Conservation (phyloP, 2,888 invertebrate genomes). For the Sussaba pulchella region DNA sequence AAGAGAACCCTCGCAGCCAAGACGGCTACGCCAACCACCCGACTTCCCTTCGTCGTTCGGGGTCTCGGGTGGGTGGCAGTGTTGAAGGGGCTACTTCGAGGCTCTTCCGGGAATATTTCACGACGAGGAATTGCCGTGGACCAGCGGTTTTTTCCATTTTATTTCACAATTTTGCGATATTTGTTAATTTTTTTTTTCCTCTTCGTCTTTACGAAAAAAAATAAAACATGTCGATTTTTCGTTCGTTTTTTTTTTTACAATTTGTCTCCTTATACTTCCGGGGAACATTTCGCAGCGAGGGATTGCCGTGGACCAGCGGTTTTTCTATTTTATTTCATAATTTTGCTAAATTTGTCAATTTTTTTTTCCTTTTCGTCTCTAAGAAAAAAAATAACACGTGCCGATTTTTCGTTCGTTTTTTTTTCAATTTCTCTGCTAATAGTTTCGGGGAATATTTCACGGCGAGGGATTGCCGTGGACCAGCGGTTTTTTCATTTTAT, state of each 20-base stretch:
- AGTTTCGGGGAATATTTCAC: too few relatives aligned
- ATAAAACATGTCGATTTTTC: slow-evolving; percentile 23
- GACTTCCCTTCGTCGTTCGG: slow-evolving; percentile 48
- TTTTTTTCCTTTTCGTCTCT: too few relatives aligned
- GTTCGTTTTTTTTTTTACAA: neutral
- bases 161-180: slow-evolving; percentile 34
- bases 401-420: slow-evolving; percentile 3
- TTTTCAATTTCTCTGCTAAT: too few relatives aligned
- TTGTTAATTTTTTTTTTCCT: too few relatives aligned
- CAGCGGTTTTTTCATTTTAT: slow-evolving; percentile 37
- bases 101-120: slow-evolving; percentile 32
- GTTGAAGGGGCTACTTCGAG: slow-evolving; percentile 34
- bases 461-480: slow-evolving; percentile 38
- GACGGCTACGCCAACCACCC: slow-evolving; percentile 47
- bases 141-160: slow-evolving; percentile 39
- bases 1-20: slow-evolving; percentile 44
- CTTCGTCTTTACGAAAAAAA: slow-evolving; percentile 10
- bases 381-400: too few relatives aligned
- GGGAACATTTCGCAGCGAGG: slow-evolving; percentile 31
- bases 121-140: slow-evolving; percentile 35
- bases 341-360: slow-evolving; percentile 38
- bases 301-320: slow-evolving; percentile 42
- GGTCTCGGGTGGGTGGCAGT: slow-evolving; percentile 56
- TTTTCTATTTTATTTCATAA: slow-evolving; percentile 27
- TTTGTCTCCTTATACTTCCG: too few relatives aligned